Conservation (phyloP, 2,797 vertebrate species). For the Pipistrellus kuhlii region DNA sequence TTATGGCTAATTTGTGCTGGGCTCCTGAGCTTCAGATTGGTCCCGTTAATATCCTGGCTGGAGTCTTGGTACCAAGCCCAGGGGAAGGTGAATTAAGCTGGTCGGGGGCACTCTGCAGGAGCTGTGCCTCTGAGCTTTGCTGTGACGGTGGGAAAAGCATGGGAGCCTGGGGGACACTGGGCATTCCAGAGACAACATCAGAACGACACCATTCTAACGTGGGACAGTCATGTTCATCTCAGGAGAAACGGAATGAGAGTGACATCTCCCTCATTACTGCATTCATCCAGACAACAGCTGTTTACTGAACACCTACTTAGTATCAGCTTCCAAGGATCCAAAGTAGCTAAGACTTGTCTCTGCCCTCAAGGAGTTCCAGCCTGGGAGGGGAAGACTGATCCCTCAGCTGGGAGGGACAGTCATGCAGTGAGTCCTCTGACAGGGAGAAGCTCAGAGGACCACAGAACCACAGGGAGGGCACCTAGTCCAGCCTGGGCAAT, state of each 20-base stretch:
- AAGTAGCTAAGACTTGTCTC: neutral
- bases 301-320: neutral
- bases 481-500: neutral
- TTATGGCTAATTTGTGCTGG: constrained; percentile 25
- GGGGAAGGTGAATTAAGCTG: constrained; percentile 44
- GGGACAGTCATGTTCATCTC: neutral
- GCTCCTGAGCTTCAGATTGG: neutral
- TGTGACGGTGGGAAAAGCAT: neutral
- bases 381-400: neutral
- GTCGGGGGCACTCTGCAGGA: neutral
- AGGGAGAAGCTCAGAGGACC: neutral
- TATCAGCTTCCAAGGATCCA: neutral
- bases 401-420: neutral
- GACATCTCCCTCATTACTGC: neutral
- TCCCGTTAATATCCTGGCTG: neutral
- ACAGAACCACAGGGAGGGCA: neutral
- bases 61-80: neutral
- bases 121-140: neutral
- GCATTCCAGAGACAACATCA: neutral
- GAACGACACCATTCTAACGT: neutral
- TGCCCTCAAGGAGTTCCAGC: neutral
- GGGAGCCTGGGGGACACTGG: neutral
- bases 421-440: neutral
- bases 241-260: neutral
- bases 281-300: neutral